Base-by-base conservation (phyloP, 2,888 invertebrate species). In the Lamellibrachia columna region DNA sequence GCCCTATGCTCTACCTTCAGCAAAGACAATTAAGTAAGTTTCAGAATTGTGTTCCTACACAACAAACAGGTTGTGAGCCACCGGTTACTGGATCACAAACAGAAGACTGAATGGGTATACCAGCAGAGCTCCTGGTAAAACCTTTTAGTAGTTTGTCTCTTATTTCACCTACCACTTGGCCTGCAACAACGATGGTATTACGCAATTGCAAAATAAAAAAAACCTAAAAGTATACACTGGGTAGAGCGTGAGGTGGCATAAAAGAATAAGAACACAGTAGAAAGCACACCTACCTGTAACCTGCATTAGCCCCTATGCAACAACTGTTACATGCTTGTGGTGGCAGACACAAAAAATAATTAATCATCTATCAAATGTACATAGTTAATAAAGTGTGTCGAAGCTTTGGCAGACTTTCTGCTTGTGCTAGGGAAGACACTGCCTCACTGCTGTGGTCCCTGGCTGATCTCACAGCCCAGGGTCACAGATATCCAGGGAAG, bases 341-440 rank as follows among this genome's bases (percentile, higher is more conserved):
- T 3, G 75, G 75, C 75, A 75, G 22, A 75, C 75, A 75, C 75
- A 75, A 75, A n/a, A 75, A 75, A 75, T 75, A 75, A 75, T 75
- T 75, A 75, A 75, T 75, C 75, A 75, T 75, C 75, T 75, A 75
- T 75, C n/a, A n/a, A 75, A 75, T 75, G 75, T 75, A 75, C 75
- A 75, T 75, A 75, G 75, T 75, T 75, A 75, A 75, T 75, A 75
- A 75, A 75, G 22, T 75, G 75, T 75, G 75, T 75, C 75, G 75
- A 75, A 75, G 75, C 75, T 15, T 22, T 75, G 75, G 22, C 75
- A 2, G 15, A 75, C 3, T 4, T 15, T 75, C 75, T 75, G 75
- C 22, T 22, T 75, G 75, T 75, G 75, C 75, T 15, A 75, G 15
- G 75, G 75, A 6, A 6, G 75, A n/a, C 15, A 22, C 15, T 15